These are phyloP conservation scores for Lampris megalopsis DNA, from an alignment of 2,113 vertebrate species.

Conservation along the genomic window DNA sequence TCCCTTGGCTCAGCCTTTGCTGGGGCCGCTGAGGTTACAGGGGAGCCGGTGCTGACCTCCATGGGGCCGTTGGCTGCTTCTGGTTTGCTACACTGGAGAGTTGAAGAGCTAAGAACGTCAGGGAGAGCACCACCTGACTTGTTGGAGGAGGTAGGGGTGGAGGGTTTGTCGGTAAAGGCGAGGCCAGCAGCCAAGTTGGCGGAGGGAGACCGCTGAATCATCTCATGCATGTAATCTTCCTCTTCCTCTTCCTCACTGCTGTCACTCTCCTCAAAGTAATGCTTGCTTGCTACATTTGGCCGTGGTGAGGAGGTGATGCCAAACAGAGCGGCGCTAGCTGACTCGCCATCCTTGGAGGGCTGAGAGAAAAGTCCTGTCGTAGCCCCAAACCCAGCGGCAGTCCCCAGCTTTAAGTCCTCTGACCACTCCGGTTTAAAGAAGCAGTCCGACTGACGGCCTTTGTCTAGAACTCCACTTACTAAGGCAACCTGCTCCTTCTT, in stretches of 20 bases:
- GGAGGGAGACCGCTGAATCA: conserved; percentile 68
- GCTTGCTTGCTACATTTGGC: conserved; percentile 78
- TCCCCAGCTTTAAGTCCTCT: conserved; percentile 61
- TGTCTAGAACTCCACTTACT: conserved; percentile 74
- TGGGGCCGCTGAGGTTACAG: conserved; percentile 45
- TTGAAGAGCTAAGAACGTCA: conserved; percentile 72
- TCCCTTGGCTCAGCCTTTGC: conserved; percentile 69
- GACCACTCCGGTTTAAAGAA: conserved; percentile 81
- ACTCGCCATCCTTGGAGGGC: conserved; percentile 67
- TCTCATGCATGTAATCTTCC: conserved; percentile 76
- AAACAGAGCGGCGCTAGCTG: conserved; percentile 81
- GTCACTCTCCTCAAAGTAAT: conserved; percentile 83
- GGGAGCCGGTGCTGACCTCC: conserved; percentile 82
- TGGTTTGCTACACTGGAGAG: conserved; percentile 63
- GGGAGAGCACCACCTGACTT: conserved; percentile 62
- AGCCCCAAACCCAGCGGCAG: conserved; percentile 54
- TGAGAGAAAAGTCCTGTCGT: conserved; percentile 61
- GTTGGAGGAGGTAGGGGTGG: conserved; percentile 34
- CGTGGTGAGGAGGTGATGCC: conserved; percentile 83
- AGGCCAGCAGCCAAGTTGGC: conserved; percentile 50
- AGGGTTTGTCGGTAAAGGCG: conserved; percentile 63
- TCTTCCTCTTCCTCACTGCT: conserved; percentile 83
- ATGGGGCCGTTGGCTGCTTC: conserved; percentile 87
- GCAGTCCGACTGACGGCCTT: conserved; percentile 78
- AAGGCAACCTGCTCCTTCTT: conserved; percentile 57